Evolutionary conservation across 2,888 invertebrate species (phyloP), one percentile per base, ranked within the genome.

Genomic region (Cerceris rybyensis): DNA sequence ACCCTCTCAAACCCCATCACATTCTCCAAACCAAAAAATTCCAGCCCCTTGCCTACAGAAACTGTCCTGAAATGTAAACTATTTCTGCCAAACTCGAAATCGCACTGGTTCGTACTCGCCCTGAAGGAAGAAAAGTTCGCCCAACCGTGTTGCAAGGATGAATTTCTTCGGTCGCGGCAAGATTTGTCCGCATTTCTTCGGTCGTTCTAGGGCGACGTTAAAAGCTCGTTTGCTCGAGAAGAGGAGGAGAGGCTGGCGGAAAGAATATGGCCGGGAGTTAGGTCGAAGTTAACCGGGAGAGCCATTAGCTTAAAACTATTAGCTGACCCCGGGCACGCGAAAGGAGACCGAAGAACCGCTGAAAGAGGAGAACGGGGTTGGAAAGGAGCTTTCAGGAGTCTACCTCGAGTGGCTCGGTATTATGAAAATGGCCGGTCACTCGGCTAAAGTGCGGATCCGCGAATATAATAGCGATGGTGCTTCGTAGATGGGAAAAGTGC

Each of bases 251-350:
- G 65, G 72, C 69, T 74, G 68, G 80, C 68, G 80, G 74, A 72
- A 72, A 73, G 55, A 77, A 78, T 81, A 82, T 78, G 70, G 79
- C 78, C 81, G 54, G 50, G 75, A 71, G 79, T 70, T 72, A 64
- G 72, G 78, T 82, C 78, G 64, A 84, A 84, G 86, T 82, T 86
- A 87, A 86, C 80, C 80, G 70, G 67, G 76, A 72, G 75, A 72
- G 79, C 87, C 86, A 88, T 88, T 88, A 88, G 87, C 84, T 87
- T 81, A 76, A 86, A 88, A 86, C 84, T 87, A 84, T 88, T 86
- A 86, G 83, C 57, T 54, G 42, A 46, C 57, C 71, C 65, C 52
- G 28, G 28, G 28, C 28, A 54, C 73, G 70, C 66, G 70, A 82
- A 79, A 66, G 79, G 64, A 59, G 46, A 59, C 7, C 14, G 63